Evolutionary conservation across 2,113 vertebrate genomes (phyloP).

Genomic region (Xenopus borealis): DNA sequence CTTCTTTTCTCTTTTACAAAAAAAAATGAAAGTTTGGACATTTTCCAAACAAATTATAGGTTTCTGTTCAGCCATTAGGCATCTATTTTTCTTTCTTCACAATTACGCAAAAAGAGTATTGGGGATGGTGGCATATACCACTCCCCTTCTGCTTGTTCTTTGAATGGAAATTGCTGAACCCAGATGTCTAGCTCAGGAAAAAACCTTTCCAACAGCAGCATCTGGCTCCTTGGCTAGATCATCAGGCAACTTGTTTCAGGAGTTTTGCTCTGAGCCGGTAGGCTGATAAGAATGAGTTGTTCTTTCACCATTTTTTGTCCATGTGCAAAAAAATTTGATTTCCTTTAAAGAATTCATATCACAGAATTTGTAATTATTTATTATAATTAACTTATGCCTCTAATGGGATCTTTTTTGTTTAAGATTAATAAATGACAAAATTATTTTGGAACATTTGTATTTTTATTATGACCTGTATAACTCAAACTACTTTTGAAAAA

Average conservation of each 20-base stretch:
- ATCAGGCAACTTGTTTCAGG: slow-evolving; percentile 64
- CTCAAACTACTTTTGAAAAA: too few species aligned
- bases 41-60: slow-evolving; percentile 34
- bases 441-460: too few species aligned
- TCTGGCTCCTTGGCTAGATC: slow-evolving; percentile 74
- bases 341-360: too few species aligned
- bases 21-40: slow-evolving; percentile 19
- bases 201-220: slow-evolving; percentile 71
- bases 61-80: slow-evolving; percentile 20
- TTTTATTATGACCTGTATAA: too few species aligned
- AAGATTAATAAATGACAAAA: too few species aligned
- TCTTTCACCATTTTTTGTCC: slow-evolving; percentile 61
- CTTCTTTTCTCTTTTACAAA: slow-evolving; percentile 17
- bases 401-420: too few species aligned
- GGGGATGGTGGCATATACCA: slow-evolving; percentile 48
- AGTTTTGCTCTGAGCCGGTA: slow-evolving; percentile 67
- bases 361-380: too few species aligned
- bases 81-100: slow-evolving; percentile 10
- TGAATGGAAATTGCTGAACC: slow-evolving; percentile 64
- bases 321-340: slow-evolving; percentile 11
- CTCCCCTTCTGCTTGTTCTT: slow-evolving; percentile 58
- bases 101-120: slow-evolving; percentile 46
- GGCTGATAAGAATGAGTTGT: slow-evolving; percentile 62
- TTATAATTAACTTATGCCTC: too few species aligned
- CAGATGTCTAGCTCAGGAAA: slow-evolving; percentile 69